Evolutionary conservation across 2,888 invertebrate species (phyloP), one percentile per base, ranked within the genome.

Genomic region (Coecobrya sp.): DNA sequence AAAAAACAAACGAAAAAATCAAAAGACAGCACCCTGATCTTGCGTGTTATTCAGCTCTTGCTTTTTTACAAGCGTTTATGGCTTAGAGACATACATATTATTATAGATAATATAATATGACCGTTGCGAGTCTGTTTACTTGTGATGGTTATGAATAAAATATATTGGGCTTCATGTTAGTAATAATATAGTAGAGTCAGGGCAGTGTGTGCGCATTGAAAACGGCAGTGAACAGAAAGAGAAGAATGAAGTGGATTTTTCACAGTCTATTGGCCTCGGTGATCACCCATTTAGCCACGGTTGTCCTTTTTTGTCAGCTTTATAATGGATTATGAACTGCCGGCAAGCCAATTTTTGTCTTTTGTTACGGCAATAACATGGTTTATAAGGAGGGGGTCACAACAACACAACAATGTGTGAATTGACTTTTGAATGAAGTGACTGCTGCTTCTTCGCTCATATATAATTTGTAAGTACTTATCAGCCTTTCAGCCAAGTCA

Each of bases 321-420:
- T 36, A 86, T 90, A 90, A 90, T 90, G 90, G 90, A 90, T 90
- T 90, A 90, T 90, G 85, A 90, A 90, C 90, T 90, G 90, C 90
- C 90, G 90, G 90, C 89, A 84, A 89, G 84, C 79, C 85, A 90
- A 90, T 86, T 86, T 73, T 89, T 84, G 73, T 89, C 89, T 90
- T 90, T 76, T 90, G 85, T 86, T 79, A 90, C 90, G 76, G 90
- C 89, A 84, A 89, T 89, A 90, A 90, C 76, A 90, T 86, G 79
- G 81, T 84, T 79, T 76, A 82, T 76, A 90, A 70, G 84, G 65
- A 76, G 90, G 70, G 85, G 90, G 90, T 79, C 86, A 86, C 73
- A 89, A 84, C 62, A 62, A 62, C 45, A 68, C 52, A 86, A 85
- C 85, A 90, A 90, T 90, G 90, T 90, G 90, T 90, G 90, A 90